Evolutionary conservation across 2,888 invertebrate genomes (phyloP).

Genomic region (Ametastegia equiseti): DNA sequence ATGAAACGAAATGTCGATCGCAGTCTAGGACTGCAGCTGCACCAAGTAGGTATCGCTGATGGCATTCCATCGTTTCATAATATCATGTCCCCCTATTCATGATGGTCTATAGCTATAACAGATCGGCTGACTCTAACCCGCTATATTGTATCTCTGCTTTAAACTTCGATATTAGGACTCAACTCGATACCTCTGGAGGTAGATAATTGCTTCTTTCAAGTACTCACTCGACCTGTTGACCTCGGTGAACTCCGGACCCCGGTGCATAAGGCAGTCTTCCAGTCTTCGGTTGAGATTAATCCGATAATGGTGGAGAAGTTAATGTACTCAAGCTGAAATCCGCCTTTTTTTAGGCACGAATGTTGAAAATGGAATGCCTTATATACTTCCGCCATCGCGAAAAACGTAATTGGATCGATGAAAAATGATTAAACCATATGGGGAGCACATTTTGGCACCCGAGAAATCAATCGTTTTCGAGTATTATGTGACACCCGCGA

Average conservation of each 20-base stretch:
- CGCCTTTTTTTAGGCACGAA: too few relatives aligned
- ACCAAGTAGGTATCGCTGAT: neutral
- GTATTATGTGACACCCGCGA: too few relatives aligned
- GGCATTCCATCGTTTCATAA: neutral
- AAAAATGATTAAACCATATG: too few relatives aligned
- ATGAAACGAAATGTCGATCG: conserved; percentile 11
- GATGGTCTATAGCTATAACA: too few relatives aligned
- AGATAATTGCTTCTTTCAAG: conserved; percentile 34
- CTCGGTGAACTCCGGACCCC: neutral
- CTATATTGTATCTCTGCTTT: conserved; percentile 22
- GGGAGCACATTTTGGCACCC: too few relatives aligned
- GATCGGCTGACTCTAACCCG: neutral
- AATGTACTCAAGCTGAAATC: neutral
- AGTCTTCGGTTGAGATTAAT: neutral
- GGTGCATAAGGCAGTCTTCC: neutral
- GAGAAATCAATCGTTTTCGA: too few relatives aligned
- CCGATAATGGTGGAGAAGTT: neutral
- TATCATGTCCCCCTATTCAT: too few relatives aligned
- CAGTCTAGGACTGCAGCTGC: neutral
- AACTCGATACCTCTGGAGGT: neutral
- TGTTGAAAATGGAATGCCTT: too few relatives aligned
- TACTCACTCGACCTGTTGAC: conserved; percentile 22
- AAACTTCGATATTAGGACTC: conserved; percentile 27
- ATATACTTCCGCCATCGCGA: too few relatives aligned
- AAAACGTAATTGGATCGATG: too few relatives aligned